phyloP scores from a whole-genome alignment of 2,888 invertebrate genomes.

The Tipula unca region DNA sequence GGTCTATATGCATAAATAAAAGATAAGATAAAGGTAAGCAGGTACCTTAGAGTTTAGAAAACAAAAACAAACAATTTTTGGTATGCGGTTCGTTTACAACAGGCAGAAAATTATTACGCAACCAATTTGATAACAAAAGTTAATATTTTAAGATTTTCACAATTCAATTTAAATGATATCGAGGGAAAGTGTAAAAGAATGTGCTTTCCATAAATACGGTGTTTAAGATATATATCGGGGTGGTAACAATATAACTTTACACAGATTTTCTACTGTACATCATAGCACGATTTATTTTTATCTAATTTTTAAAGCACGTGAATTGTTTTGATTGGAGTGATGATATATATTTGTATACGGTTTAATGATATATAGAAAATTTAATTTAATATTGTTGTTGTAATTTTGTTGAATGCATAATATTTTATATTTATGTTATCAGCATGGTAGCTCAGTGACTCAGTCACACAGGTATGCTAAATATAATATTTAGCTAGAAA shows the following conservation, averaged over 20 bases:
- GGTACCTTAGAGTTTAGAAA: background rate
- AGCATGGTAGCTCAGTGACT: background rate
- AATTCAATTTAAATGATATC: background rate
- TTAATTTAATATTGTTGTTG: too few relatives aligned
- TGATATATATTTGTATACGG: background rate
- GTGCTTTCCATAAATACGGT: too few relatives aligned
- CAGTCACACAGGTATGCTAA: background rate
- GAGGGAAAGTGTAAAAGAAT: too few relatives aligned
- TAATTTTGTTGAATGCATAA: background rate
- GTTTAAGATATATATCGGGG: too few relatives aligned
- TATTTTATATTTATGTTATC: background rate
- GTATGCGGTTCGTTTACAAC: background rate
- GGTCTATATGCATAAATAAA: background rate
- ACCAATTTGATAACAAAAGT: background rate
- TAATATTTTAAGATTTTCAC: background rate
- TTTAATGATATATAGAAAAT: too few relatives aligned
- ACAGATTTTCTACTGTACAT: too few relatives aligned
- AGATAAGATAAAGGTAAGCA: background rate
- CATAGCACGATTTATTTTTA: too few relatives aligned
- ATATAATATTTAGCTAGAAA: background rate
- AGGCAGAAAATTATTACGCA: background rate
- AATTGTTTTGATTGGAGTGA: background rate
- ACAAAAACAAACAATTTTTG: too few relatives aligned
- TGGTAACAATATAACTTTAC: background rate
- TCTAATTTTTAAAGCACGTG: background rate